Conservation (phyloP, 2,888 invertebrate species). For the Ichneumon xanthorius region DNA sequence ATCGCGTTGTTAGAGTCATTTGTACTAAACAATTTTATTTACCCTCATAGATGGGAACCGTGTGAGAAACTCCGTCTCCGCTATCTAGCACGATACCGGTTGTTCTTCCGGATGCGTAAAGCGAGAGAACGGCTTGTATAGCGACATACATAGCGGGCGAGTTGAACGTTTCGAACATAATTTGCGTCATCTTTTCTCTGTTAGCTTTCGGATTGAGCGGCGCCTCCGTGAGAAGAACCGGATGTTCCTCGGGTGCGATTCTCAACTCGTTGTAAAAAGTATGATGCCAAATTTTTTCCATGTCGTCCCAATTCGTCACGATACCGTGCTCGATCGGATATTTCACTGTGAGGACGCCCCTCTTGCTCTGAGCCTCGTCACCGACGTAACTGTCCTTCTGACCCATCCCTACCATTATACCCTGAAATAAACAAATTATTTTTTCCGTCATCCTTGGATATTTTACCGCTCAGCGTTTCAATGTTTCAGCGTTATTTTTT, state of each 20-base stretch:
- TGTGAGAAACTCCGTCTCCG: conserved; percentile 85
- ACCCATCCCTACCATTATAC: conserved; percentile 83
- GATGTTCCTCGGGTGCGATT: conserved; percentile 93
- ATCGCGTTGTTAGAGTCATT: background rate
- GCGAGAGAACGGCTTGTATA: conserved; percentile 85
- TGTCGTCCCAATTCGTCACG: conserved; percentile 93
- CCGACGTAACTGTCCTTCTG: conserved; percentile 86
- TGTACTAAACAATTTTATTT: conserved; percentile 24
- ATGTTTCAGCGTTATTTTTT: background rate
- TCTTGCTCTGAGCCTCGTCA: conserved; percentile 87
- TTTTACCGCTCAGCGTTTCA: background rate
- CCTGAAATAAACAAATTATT: conserved; percentile 71
- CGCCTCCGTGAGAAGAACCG: conserved; percentile 92
- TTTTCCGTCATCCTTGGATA: background rate
- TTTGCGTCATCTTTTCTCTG: conserved; percentile 92
- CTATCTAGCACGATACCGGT: conserved; percentile 86
- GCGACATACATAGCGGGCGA: conserved; percentile 86
- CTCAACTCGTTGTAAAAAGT: conserved; percentile 93
- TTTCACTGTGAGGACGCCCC: conserved; percentile 87
- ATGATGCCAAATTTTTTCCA: conserved; percentile 96
- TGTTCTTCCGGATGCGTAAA: conserved; percentile 86
- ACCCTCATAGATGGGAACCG: conserved; percentile 87
- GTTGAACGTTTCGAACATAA: conserved; percentile 88
- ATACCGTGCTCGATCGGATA: conserved; percentile 93
- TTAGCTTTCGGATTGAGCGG: conserved; percentile 93